Evolutionary conservation across 1,140 invertebrate species (phyloP).

Genomic region (Leptopilina clavipes): DNA sequence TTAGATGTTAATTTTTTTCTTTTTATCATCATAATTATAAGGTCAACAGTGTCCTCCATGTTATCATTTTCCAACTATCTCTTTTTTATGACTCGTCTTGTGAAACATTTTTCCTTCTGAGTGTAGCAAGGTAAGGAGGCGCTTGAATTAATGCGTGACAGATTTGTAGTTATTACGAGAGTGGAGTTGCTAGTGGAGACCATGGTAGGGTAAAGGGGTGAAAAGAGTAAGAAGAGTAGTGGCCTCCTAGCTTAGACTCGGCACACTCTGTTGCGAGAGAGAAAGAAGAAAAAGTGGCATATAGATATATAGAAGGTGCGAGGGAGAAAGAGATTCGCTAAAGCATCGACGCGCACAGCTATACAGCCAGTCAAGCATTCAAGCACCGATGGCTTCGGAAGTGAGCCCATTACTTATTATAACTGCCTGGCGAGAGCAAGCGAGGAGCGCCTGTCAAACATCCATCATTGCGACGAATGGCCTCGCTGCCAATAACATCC

Average conservation of each 20-base stretch:
- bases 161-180: constrained; percentile 74
- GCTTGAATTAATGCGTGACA: constrained; percentile 75
- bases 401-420: constrained; percentile 74
- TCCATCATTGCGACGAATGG: constrained; percentile 75
- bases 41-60: constrained; percentile 12
- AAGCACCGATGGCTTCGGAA: constrained; percentile 67
- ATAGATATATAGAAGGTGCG: constrained; percentile 49
- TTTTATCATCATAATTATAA: neutral
- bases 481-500: constrained; percentile 75
- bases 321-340: constrained; percentile 45
- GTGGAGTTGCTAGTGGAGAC: constrained; percentile 27
- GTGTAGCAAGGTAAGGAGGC: constrained; percentile 64
- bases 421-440: constrained; percentile 70
- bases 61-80: constrained; percentile 45
- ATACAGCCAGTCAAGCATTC: constrained; percentile 66
- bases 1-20: neutral
- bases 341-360: constrained; percentile 45
- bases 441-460: constrained; percentile 70
- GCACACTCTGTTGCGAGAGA: constrained; percentile 50
- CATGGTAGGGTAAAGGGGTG: constrained; percentile 49
- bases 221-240: constrained; percentile 67
- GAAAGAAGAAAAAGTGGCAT: constrained; percentile 36
- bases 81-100: constrained; percentile 33
- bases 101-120: constrained; percentile 68
- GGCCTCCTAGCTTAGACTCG: constrained; percentile 51